phyloP scores from a whole-genome alignment of 2,113 vertebrate species.

The Carlito syrichta region DNA sequence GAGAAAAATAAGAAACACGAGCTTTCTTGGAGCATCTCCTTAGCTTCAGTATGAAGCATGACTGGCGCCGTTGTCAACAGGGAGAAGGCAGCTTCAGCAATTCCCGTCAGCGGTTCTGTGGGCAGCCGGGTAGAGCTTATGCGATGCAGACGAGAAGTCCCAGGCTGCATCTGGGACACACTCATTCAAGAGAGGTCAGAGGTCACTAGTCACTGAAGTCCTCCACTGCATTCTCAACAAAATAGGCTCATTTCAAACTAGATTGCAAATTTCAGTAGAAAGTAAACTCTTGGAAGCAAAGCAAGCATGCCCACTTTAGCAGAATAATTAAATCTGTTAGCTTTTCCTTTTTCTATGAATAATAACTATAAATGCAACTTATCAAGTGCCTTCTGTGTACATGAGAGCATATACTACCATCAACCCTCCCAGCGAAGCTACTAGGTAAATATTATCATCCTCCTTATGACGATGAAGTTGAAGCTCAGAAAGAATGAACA shows the following conservation, averaged over 20 bases:
- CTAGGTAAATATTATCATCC: background rate
- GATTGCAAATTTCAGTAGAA: background rate
- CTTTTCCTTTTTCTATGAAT: background rate
- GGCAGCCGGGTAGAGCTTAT: too few species aligned
- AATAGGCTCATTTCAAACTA: background rate
- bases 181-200: background rate
- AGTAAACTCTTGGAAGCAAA: background rate
- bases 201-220: background rate
- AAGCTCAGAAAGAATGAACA: background rate
- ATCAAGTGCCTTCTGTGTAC: background rate
- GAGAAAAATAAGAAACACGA: background rate
- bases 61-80: background rate
- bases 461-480: background rate
- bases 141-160: background rate
- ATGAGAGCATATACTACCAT: background rate
- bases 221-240: background rate
- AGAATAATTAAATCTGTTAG: background rate
- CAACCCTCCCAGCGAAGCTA: background rate
- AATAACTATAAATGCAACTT: background rate
- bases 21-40: background rate
- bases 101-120: background rate
- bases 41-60: background rate
- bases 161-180: background rate
- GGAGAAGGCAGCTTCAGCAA: background rate
- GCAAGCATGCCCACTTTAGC: background rate